Evolutionary conservation across 2,797 vertebrate genomes (phyloP).

Genomic region (Semaprochilodus insignis): DNA sequence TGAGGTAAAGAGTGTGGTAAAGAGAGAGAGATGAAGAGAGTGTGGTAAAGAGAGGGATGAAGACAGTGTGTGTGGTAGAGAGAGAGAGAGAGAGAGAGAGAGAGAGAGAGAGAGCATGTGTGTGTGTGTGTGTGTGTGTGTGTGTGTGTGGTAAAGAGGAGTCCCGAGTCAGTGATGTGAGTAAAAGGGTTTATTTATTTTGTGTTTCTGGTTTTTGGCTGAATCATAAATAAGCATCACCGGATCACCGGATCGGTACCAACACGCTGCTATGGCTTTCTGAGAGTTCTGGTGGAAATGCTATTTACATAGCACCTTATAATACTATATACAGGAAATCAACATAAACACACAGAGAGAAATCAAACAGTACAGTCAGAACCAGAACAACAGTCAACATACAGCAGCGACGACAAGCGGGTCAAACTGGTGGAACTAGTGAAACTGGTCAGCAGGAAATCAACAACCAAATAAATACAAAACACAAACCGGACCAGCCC

Average conservation of each 20-base stretch:
- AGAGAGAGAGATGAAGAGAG: not conserved
- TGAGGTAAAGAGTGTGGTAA: not conserved
- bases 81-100: too few relatives aligned
- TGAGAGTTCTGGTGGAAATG: conserved; percentile 44
- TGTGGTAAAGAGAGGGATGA: too few relatives aligned
- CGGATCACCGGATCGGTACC: conserved; percentile 33
- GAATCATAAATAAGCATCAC: conserved; percentile 33
- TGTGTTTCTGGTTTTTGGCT: conserved; percentile 18
- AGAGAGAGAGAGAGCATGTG: too few relatives aligned
- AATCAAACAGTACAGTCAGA: conserved; percentile 31
- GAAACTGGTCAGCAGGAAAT: conserved; percentile 17
- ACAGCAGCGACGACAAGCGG: conserved; percentile 24
- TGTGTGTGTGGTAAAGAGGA: too few relatives aligned
- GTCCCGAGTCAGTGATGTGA: not conserved
- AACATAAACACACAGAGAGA: conserved; percentile 24
- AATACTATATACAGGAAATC: conserved; percentile 40
- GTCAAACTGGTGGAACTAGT: conserved; percentile 1
- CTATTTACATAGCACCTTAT: conserved; percentile 51
- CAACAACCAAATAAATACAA: conserved; percentile 36
- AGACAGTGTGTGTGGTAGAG: too few relatives aligned
- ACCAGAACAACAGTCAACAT: conserved; percentile 13
- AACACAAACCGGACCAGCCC: not conserved
- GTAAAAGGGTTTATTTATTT: not conserved
- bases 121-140: too few relatives aligned
- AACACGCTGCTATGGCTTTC: conserved; percentile 48